Base-by-base conservation (phyloP, 2,888 invertebrate species). In the Balanococcus diminutus region DNA sequence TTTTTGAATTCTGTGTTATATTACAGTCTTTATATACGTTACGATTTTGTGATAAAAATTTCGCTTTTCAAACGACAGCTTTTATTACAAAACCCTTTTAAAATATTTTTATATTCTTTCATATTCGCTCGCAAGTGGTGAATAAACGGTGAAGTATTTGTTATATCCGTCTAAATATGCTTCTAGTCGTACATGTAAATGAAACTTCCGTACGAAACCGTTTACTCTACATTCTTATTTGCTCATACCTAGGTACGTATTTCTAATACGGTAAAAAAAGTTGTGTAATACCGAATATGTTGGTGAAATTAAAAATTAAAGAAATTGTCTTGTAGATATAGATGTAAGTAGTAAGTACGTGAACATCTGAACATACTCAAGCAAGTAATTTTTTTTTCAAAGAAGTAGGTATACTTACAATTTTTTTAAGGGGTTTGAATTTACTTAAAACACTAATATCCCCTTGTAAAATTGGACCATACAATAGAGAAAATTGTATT, bases 21-120 rank as follows among this genome's bases (percentile, higher is more conserved):
- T 79, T 36, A 36, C n/a, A 79, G 75, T 79, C 75, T 79, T 79
- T 72, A 72, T 79, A 28, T 67, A 79, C 32, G 75, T 79, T 79
- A 36, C 32, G 75, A 79, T 79, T 79, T 79, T 79, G 28, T 36
- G 75, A 79, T 79, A 36, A 79, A 79, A 79, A 79, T 79, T 79
- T 79, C 36, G 36, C 75, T 79, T 79, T 79, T 79, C 75, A 79
- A 79, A 79, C 75, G 75, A 79, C 75, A n/a, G 36, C 36, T 79
- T 79, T 79, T 79, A 79, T 79, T 79, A 79, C 75, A 79, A 79
- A 79, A 79, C 75, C 75, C 36, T 79, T 79, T 79, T 79, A 79
- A 79, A 79, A 36, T 79, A 36, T 79, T 79, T 79, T 79, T 36
- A 79, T 79, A 79, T 79, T 36, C 25, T 79, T 36, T 36, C 31